phyloP scores from a whole-genome alignment of 2,113 vertebrate genomes.

The Mellivora capensis region DNA sequence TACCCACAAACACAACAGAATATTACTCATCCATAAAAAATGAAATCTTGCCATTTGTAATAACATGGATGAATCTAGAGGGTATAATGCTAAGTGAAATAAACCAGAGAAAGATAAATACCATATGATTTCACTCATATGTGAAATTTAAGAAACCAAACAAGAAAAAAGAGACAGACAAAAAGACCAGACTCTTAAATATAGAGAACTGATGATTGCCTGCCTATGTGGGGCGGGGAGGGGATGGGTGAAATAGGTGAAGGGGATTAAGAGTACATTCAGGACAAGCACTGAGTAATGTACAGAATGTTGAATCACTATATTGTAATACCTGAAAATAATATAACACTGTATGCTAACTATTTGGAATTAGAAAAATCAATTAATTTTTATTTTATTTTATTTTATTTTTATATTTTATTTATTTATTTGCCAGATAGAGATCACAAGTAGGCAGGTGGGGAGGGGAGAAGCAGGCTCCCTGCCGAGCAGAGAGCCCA shows the following conservation, averaged over 20 bases:
- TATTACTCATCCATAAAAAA: background rate
- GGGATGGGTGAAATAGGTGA: background rate
- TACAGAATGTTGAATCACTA: background rate
- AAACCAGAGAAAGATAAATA: background rate
- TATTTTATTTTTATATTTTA: too few species aligned
- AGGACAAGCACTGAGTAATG: background rate
- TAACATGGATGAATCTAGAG: background rate
- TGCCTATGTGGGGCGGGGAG: background rate
- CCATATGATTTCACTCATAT: background rate
- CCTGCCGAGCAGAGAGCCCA: too few species aligned
- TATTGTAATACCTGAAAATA: background rate
- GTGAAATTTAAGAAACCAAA: background rate
- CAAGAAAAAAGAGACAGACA: background rate
- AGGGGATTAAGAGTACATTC: background rate
- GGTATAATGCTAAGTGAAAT: background rate
- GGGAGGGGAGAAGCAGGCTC: too few species aligned
- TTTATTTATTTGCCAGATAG: too few species aligned
- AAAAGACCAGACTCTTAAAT: background rate
- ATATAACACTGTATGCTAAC: background rate
- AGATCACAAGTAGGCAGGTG: too few species aligned
- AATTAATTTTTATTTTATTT: background rate
- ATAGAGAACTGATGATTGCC: background rate
- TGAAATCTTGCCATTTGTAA: background rate
- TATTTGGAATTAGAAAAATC: background rate
- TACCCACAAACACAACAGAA: background rate